Evolutionary conservation across 2,888 invertebrate species (phyloP).

Genomic region (Heteropelma amictum): DNA sequence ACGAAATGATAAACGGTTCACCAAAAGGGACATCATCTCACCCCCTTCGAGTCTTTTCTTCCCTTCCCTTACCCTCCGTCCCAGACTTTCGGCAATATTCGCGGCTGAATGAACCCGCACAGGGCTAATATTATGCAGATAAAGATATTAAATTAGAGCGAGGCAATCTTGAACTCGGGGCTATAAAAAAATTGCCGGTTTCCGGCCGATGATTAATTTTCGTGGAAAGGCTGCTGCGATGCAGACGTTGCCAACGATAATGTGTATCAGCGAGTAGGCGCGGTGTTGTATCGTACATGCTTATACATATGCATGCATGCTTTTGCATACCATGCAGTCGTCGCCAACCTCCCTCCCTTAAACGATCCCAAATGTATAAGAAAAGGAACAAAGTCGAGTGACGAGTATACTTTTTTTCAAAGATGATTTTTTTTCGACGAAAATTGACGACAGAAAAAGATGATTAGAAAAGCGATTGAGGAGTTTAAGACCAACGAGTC

Average conservation of each 20-base stretch:
- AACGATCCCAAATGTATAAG: slow-evolving; percentile 7
- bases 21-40: not conserved
- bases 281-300: slow-evolving; percentile 18
- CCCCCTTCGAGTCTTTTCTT: not conserved
- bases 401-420: slow-evolving; percentile 67
- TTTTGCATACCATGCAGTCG: not conserved
- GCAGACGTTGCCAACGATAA: slow-evolving; percentile 53
- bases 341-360: not conserved
- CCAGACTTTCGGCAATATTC: slow-evolving; percentile 22
- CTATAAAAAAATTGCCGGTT: slow-evolving; percentile 70
- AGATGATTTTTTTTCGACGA: slow-evolving; percentile 58
- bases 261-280: slow-evolving; percentile 24
- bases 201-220: slow-evolving; percentile 74
- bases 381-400: slow-evolving; percentile 56
- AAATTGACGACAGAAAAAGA: slow-evolving; percentile 31
- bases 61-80: slow-evolving; percentile 5
- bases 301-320: not conserved
- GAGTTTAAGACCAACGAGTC: too few relatives aligned
- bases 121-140: slow-evolving; percentile 63
- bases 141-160: slow-evolving; percentile 61
- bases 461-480: too few relatives aligned
- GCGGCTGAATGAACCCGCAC: slow-evolving; percentile 40
- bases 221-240: slow-evolving; percentile 66
- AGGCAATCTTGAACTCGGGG: slow-evolving; percentile 58
- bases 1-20: slow-evolving; percentile 3